Evolutionary conservation across 2,797 vertebrate genomes (phyloP).

Genomic region (Morelia viridis): DNA sequence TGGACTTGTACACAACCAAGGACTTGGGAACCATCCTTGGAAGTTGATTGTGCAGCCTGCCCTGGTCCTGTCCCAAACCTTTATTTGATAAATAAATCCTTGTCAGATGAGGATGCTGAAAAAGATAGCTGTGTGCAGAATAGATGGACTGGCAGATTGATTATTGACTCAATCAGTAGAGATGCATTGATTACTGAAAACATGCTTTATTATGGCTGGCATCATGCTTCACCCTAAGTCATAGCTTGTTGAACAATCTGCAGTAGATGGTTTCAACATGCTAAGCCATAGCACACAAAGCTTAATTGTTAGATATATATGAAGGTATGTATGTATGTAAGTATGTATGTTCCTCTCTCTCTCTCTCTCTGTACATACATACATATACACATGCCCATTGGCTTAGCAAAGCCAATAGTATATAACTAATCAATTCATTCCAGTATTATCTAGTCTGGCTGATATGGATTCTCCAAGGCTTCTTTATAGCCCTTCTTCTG

Average conservation of each 20-base stretch:
- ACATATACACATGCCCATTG: background rate
- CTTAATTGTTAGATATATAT: background rate
- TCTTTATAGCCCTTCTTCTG: background rate
- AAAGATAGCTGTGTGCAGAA: background rate
- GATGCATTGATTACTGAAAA: background rate
- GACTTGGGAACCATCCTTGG: background rate
- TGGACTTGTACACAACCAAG: background rate
- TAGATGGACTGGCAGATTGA: no score
- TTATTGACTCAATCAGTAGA: background rate
- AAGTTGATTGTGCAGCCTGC: background rate
- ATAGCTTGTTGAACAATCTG: background rate
- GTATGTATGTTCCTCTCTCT: background rate
- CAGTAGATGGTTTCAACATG: background rate
- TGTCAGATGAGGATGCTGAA: background rate
- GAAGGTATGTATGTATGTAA: background rate
- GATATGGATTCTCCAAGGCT: background rate
- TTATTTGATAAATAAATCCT: background rate
- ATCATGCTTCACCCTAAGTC: background rate
- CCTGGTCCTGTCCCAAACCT: background rate
- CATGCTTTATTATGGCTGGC: background rate
- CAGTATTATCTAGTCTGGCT: background rate
- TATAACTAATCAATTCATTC: background rate
- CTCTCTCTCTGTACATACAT: background rate
- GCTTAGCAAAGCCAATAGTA: background rate
- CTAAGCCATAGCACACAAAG: background rate